Percentiles rank a stretch among this genome's conserved stretches.
These are phyloP conservation scores for Eubasilissa splendida DNA, from an alignment of 2,888 invertebrate species.

Conservation along the genomic window DNA sequence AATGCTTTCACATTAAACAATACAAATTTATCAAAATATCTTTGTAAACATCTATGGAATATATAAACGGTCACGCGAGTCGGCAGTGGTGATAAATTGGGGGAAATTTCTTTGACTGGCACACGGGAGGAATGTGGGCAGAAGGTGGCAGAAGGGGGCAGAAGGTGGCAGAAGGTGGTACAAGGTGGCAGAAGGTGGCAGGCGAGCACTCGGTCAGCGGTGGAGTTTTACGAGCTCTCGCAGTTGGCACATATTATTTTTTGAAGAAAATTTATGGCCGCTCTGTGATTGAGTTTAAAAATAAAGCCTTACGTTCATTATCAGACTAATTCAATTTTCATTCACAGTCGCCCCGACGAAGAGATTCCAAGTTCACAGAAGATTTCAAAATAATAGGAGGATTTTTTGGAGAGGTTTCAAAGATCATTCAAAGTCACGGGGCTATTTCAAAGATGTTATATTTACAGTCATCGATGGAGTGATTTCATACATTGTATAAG, in stretches of 20 bases:
- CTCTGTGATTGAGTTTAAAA: slow-evolving; percentile 5
- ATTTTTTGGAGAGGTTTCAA: too few species aligned
- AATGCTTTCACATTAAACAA: slow-evolving; percentile 36
- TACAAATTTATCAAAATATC: slow-evolving; percentile 52
- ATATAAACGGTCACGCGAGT: slow-evolving; percentile 55
- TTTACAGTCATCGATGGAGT: too few species aligned
- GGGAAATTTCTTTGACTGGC: slow-evolving; percentile 47
- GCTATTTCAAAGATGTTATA: too few species aligned
- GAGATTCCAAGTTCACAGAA: too few species aligned
- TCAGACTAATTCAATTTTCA: too few species aligned
- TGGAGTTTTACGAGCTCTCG: slow-evolving; percentile 30
- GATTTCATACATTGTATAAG: too few species aligned
- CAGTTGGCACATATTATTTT: slow-evolving; percentile 39
- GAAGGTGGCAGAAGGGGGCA: background rate
- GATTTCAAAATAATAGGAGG: too few species aligned
- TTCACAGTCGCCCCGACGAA: too few species aligned
- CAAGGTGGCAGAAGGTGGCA: background rate
- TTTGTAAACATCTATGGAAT: slow-evolving; percentile 55
- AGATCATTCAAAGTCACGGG: too few species aligned
- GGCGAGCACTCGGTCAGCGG: slow-evolving; percentile 5
- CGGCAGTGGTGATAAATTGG: slow-evolving; percentile 49
- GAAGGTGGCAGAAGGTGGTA: background rate
- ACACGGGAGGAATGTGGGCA: background rate
- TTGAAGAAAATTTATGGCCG: slow-evolving; percentile 22
- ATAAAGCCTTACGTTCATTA: slow-evolving; percentile 4